Evolutionary conservation across 1,140 invertebrate genomes (phyloP), one percentile per base, ranked within the genome.

Genomic region (Orchestia grillus): DNA sequence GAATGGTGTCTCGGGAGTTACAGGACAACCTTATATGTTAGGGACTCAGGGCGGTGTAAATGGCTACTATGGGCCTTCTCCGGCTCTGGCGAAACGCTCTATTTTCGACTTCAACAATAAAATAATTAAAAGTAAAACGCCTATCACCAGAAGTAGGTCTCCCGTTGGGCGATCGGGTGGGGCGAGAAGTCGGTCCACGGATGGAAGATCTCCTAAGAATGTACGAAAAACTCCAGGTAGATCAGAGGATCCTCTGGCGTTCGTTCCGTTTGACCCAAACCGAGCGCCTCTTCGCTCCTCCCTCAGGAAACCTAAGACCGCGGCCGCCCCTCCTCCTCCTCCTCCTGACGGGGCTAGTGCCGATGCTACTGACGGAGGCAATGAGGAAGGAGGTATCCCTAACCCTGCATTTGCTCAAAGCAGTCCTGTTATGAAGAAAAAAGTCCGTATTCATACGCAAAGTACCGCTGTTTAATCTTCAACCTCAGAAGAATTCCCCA

Each of bases 391-490:
- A 92, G 96, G 96, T 53, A 96, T 96, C 96, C 96, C 96, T 95
- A 95, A 97, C 96, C 87, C 96, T 90, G 96, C 96, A 57, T 96
- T 97, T 97, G 95, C 97, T 44, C 57, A 96, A 96, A 96, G 96
- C 91, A 96, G 96, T 95, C 96, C 96, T 45, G 47, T 92, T n/a
- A 91, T 95, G 41, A 97, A 97, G 96, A 97, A 97, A 90, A 97
- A 97, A 92, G 96, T 97, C 19, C 95, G 96, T 44, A 97, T 97
- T 77, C 96, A 97, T 87, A 97, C 96, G 28, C 96, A 97, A 77
- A 96, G 96, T 41, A 97, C 96, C 40, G 96, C 96, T 28, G 96
- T 97, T 95, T 97, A 95, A 96, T 19, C 88, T 15, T 1, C 62
- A 15, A 23, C 62, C 62, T 77, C 1, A 77, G 28, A 36, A 77